phyloP scores from a whole-genome alignment of 2,797 vertebrate species.

The Poecile montanus region DNA sequence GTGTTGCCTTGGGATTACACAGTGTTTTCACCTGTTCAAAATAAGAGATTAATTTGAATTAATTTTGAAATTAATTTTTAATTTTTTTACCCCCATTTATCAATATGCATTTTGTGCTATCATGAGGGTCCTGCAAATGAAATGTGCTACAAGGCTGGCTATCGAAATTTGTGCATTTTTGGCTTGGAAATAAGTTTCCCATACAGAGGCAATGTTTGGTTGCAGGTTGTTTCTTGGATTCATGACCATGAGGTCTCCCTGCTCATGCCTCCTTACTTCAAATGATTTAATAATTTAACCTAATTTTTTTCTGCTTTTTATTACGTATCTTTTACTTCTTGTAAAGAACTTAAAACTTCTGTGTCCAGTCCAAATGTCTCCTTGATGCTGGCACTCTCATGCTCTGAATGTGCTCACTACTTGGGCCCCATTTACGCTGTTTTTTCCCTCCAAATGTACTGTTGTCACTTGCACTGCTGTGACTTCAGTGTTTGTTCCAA shows the following conservation, averaged over 20 bases:
- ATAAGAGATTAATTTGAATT: background rate
- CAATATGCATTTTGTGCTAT: background rate
- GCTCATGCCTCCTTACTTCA: background rate
- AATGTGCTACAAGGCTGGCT: background rate
- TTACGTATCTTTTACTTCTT: background rate
- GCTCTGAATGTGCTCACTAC: background rate
- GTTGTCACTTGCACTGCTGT: background rate
- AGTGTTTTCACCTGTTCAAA: background rate
- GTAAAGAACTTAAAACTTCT: no score
- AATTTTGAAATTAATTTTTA: no score
- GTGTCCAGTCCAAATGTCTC: background rate
- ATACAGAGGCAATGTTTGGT: background rate
- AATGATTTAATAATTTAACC: background rate
- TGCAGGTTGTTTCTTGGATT: background rate
- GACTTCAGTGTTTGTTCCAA: background rate
- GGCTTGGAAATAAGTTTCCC: background rate
- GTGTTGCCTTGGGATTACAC: background rate
- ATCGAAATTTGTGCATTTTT: background rate
- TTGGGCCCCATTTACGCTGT: background rate
- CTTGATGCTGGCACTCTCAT: background rate
- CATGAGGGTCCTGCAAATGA: background rate
- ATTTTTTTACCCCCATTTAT: background rate
- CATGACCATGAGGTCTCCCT: background rate
- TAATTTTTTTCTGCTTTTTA: background rate
- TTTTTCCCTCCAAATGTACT: background rate